Conservation (phyloP, 2,113 vertebrate species). For the mouse (Mus musculus) region GRCm39 chr8:72860001-72860500, state of each 20-base stretch:
- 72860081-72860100: neutral
- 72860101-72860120: neutral
- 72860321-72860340: neutral
- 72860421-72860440: neutral
- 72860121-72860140: neutral
- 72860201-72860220: too few species aligned
- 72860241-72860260: neutral
- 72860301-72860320: neutral
- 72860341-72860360: neutral
- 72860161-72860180: neutral
- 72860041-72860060: neutral
- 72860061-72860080: neutral
- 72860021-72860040: neutral
- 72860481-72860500: neutral
- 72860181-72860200: neutral
- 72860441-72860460: too few species aligned
- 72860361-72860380: neutral
- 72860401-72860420: neutral
- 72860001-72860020: neutral
- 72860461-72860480: neutral
- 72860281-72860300: neutral
- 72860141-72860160: too few species aligned
- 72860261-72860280: neutral
- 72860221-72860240: neutral
- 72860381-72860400: too few species aligned